These are phyloP conservation scores for Otis tarda DNA, from an alignment of 2,113 vertebrate genomes.

Conservation along the genomic window DNA sequence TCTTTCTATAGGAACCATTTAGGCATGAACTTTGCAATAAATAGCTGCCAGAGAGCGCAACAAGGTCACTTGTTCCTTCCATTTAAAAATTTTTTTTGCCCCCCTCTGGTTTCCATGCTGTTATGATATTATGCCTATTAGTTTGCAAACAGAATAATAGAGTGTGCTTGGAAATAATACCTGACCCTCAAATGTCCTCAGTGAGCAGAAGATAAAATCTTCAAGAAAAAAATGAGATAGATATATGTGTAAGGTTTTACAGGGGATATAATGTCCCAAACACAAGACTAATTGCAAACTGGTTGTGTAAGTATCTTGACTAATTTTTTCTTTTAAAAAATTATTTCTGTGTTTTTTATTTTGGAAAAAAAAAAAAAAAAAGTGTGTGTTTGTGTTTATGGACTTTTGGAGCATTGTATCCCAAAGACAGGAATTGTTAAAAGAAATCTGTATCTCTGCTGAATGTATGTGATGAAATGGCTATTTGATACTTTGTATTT, in stretches of 20 bases:
- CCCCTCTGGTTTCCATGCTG: background rate
- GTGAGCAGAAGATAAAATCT: conserved; percentile 70
- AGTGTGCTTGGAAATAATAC: conserved; percentile 50
- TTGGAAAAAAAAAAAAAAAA: background rate
- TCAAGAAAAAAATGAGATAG: background rate
- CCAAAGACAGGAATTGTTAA: background rate
- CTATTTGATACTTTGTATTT: conserved; percentile 40
- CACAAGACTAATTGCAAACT: conserved; percentile 70
- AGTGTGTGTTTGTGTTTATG: background rate
- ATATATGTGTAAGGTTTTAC: background rate
- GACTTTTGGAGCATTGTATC: conserved; percentile 31
- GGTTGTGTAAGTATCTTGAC: conserved; percentile 79
- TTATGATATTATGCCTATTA: conserved; percentile 53
- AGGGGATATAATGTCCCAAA: conserved; percentile 58
- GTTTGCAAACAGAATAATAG: conserved; percentile 60
- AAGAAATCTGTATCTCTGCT: conserved; percentile 45
- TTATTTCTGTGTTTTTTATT: conserved; percentile 36
- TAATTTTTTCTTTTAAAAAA: conserved; percentile 51
- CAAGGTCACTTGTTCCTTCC: conserved; percentile 69
- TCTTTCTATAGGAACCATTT: conserved; percentile 85
- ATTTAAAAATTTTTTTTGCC: background rate
- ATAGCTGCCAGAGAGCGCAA: conserved; percentile 81
- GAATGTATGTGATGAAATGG: conserved; percentile 52
- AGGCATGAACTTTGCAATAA: conserved; percentile 94
- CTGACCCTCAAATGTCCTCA: conserved; percentile 60